Evolutionary conservation across 2,113 vertebrate species (phyloP).

Genomic region (Rhinichthys klamathensis): DNA sequence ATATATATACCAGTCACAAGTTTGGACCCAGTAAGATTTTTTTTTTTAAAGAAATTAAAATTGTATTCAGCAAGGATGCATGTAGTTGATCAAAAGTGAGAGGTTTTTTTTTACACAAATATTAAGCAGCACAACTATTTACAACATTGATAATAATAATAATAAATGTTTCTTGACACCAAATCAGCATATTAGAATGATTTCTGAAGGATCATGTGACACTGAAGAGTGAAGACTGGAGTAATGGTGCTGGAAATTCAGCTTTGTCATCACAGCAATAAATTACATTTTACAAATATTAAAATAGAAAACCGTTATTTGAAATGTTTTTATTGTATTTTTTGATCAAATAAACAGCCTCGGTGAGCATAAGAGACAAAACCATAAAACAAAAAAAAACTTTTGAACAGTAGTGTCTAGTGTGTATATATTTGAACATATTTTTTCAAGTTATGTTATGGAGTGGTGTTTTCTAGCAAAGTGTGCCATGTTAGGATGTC

Average conservation of each 20-base stretch:
- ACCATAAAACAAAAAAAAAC: background rate
- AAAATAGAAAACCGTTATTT: background rate
- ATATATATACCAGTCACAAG: background rate
- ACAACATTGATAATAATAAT: background rate
- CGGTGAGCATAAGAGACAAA: background rate
- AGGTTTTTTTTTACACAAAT: too few species aligned
- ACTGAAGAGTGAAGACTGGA: background rate
- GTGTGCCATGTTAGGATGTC: constrained; percentile 1
- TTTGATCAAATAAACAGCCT: background rate
- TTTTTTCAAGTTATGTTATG: background rate
- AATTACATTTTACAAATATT: background rate
- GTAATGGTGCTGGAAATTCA: background rate
- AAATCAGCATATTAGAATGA: background rate
- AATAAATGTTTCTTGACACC: background rate
- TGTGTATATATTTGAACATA: background rate
- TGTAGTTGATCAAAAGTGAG: background rate
- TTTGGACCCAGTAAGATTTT: background rate
- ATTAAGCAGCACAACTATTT: too few species aligned
- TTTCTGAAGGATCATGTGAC: background rate
- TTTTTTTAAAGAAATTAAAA: background rate
- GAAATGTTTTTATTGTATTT: background rate
- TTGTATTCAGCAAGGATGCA: background rate
- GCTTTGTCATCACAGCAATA: background rate
- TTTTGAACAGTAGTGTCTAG: background rate
- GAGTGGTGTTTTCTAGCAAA: background rate